Evolutionary conservation across 1,140 invertebrate genomes (phyloP), one percentile per base, ranked within the genome.

Genomic region (Drosophila sturtevanti): DNA sequence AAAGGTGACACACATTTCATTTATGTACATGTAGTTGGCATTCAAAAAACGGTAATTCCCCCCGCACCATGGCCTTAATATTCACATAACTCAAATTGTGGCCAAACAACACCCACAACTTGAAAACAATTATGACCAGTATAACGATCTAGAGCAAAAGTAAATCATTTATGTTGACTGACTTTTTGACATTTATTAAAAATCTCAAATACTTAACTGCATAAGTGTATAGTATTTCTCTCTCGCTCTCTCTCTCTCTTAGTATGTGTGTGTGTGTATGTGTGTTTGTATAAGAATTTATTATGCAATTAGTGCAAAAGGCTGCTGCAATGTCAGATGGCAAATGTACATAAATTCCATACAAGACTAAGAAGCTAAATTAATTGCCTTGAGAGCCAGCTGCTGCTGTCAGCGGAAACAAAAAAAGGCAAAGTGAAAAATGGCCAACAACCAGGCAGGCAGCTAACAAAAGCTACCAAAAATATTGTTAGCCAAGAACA

Each of bases 251-350:
- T n/a, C n/a, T n/a, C n/a, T n/a, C n/a, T n/a, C n/a, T n/a, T n/a
- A n/a, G n/a, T n/a, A n/a, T n/a, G n/a, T n/a, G n/a, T 38, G 3
- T 38, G 9, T 37, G 2, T 41, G n/a, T 41, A 0, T 44, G 41
- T 44, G 41, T 44, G 41, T 44, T 6, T 6, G 24, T 41, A 56
- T 69, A 74, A 34, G 56, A 90, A 90, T 90, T 90, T 90, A 90
- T 90, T 90, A 72, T 77, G 79, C 86, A 90, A 90, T 90, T 86
- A 86, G 79, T 77, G 38, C 56, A 56, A 54, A 37, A 54, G 10
- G 11, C 16, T 61, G 41, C 48, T 14, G 52, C 22, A 27, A 27
- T 55, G 63, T 41, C 18, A 54, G 63, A 12, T 55, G 63, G 34
- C 22, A 55, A 48, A 63, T 44, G 27, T 58, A 22, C 62, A 75